These are phyloP conservation scores for Radopholus similis DNA, from an alignment of 1,140 invertebrate genomes.

Conservation along the genomic window DNA sequence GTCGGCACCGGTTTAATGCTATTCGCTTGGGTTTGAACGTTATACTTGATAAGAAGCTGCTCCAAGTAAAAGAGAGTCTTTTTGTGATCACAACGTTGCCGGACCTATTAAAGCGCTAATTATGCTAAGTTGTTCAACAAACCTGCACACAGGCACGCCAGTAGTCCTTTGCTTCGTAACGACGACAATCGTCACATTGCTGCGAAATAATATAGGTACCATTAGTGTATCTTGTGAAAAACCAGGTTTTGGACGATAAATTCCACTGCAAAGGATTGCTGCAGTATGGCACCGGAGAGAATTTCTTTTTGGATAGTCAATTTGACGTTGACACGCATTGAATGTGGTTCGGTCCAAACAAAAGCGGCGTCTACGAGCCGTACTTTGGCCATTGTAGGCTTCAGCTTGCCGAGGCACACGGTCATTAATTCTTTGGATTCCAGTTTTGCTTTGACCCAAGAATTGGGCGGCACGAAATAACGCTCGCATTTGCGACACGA, in stretches of 20 bases:
- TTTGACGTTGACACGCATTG: constrained; percentile 92
- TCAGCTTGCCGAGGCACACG: constrained; percentile 87
- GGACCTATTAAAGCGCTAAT: constrained; percentile 56
- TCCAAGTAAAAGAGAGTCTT: constrained; percentile 98
- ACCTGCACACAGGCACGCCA: constrained; percentile 79
- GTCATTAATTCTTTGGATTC: constrained; percentile 88
- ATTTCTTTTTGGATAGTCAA: constrained; percentile 92
- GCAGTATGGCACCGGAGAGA: constrained; percentile 64
- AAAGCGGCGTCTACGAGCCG: constrained; percentile 86
- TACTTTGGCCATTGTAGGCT: constrained; percentile 75
- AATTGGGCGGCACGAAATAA: constrained; percentile 84
- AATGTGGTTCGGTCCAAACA: constrained; percentile 98
- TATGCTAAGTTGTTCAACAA: background rate
- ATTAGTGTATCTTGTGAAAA: background rate
- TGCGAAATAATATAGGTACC: constrained; percentile 20
- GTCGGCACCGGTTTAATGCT: constrained; percentile 89
- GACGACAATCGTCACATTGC: constrained; percentile 95
- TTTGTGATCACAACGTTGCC: constrained; percentile 77
- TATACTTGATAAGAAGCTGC: constrained; percentile 91
- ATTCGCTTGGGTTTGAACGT: constrained; percentile 72
- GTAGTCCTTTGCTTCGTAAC: constrained; percentile 92
- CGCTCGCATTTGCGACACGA: constrained; percentile 64
- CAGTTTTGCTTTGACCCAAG: constrained; percentile 81
- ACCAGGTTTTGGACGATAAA: constrained; percentile 78
- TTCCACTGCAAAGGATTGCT: constrained; percentile 91